Evolutionary conservation across 92 coral and sea anemone genomes (phyloP), one percentile per base, ranked within the genome.

Genomic region (Palythoa grandiflora): DNA sequence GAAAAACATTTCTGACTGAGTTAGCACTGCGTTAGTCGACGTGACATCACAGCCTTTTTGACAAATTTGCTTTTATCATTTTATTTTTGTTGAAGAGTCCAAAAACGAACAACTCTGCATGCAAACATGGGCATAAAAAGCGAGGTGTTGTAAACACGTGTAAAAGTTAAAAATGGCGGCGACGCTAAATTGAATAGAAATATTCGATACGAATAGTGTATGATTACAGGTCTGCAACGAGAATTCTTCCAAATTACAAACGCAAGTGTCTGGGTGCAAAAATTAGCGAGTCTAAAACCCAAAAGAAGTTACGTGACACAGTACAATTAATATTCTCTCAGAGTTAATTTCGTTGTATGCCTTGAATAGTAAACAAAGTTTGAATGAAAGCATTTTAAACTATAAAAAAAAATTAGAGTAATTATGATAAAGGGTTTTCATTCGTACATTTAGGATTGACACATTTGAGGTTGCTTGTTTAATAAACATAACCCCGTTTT

Each of bases 341-440:
- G 53, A 21, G 17, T 72, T 72, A n/a, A 39, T 39, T 39, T 38
- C 19, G 19, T 38, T 72, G 47, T 38, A 72, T 72, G 12, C 2
- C 12, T 40, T 5, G 5, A 10, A 75, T 14, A 21, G 13, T 60
- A 75, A 75, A 50, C 9, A 75, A 75, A 48, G 35, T 48, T 19
- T 47, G 60, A 75, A 47, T 48, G 59, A 19, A 75, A 75, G 47
- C 40, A 11, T 75, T 13, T 47, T 48, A 40, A 14, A 53, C 7
- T 75, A 40, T 9, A 7, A 75, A 75, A 75, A 75, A 75, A 40
- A 47, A 50, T 20, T 75, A 7, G n/a, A 75, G 37, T 53, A 77
- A 77, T 77, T 53, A 77, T 8, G 68, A 77, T 77, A 77, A 77
- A 77, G 21, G 66, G 68, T 53, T 77, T 77, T 54, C 83, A 52